Conservation (phyloP, 2,113 vertebrate species). For the Ranitomeya imitator region DNA sequence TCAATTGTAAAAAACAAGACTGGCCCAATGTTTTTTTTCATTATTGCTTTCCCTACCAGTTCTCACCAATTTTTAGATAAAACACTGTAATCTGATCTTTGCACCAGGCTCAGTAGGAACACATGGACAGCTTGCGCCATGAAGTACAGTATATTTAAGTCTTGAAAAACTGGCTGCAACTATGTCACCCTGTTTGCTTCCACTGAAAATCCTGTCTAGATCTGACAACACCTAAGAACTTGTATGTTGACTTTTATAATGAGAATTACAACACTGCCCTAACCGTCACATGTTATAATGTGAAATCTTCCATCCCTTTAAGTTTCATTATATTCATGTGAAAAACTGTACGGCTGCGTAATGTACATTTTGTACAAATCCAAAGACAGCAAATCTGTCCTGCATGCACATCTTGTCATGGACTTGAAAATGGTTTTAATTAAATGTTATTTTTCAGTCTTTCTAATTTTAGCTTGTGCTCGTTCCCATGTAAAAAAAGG, state of each 20-base stretch:
- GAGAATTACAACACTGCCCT: neutral
- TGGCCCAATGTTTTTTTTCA: neutral
- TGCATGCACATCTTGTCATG: neutral
- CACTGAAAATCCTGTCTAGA: neutral
- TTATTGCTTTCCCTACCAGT: neutral
- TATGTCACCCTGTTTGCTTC: neutral
- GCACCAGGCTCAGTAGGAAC: neutral
- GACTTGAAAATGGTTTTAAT: conserved; percentile 23
- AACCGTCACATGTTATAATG: neutral
- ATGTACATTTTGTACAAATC: conserved; percentile 27
- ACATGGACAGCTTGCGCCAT: neutral
- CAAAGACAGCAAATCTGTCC: neutral
- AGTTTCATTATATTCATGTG: neutral
- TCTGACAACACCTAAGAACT: neutral
- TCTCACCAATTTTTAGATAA: neutral
- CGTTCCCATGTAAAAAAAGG: neutral
- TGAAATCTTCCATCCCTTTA: neutral
- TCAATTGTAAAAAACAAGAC: neutral
- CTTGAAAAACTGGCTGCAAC: neutral
- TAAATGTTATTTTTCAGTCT: conserved; percentile 9
- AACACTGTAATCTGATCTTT: neutral
- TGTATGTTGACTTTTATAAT: neutral
- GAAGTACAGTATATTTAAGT: too few relatives aligned
- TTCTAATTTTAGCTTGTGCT: conserved; percentile 11
- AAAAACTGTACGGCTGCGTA: neutral